These are phyloP conservation scores for Oceanites oceanicus DNA, from an alignment of 2,113 vertebrate genomes.

Conservation along the genomic window DNA sequence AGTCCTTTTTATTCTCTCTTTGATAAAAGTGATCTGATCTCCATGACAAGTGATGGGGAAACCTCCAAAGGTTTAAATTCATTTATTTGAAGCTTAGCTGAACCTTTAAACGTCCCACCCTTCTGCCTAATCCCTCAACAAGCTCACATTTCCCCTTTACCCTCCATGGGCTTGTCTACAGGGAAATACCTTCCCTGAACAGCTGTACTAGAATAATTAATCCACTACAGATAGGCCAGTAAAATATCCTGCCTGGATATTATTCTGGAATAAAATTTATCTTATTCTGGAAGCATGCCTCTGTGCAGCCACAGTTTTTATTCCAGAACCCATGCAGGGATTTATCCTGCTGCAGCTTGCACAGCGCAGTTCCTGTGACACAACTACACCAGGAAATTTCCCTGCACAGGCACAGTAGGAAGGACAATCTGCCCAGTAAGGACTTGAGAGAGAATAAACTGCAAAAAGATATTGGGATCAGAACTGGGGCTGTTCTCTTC, in stretches of 20 bases:
- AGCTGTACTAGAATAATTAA: slow-evolving; percentile 33
- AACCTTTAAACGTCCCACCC: slow-evolving; percentile 18
- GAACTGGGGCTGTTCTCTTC: background rate
- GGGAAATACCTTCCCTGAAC: slow-evolving; percentile 42
- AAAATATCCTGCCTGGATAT: background rate
- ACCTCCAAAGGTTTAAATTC: slow-evolving; percentile 1
- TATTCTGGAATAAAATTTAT: background rate
- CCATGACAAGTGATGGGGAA: background rate
- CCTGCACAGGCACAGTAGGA: background rate
- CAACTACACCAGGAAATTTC: background rate
- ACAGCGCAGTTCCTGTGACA: background rate
- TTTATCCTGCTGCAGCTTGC: background rate
- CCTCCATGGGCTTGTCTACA: background rate
- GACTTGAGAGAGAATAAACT: background rate
- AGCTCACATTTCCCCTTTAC: slow-evolving; percentile 30
- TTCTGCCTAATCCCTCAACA: slow-evolving; percentile 21
- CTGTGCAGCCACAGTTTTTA: background rate
- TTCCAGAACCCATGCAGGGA: background rate
- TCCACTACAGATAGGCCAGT: background rate
- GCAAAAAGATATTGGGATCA: background rate
- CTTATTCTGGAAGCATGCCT: background rate
- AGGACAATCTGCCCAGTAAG: background rate
- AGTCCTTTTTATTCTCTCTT: background rate
- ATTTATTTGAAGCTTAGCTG: slow-evolving; percentile 26
- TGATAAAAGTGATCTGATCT: slow-evolving; percentile 2